Evolutionary conservation across 2,113 vertebrate genomes (phyloP), one percentile per base, ranked within the genome.

Genomic region (Brachypteracias leptosomus): DNA sequence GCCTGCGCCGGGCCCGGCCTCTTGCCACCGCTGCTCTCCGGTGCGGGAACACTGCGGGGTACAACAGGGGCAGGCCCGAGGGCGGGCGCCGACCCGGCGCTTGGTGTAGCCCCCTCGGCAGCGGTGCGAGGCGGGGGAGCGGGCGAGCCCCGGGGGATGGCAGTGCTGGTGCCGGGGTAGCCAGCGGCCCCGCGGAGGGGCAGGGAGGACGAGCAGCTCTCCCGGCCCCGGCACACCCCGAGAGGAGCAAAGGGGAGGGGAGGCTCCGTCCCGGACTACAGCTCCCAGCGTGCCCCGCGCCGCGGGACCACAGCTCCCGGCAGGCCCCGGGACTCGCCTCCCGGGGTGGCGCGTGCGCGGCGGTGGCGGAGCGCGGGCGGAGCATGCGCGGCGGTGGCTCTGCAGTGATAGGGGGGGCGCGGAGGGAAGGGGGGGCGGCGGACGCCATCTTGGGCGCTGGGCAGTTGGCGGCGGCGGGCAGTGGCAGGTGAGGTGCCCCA

Each of bases 391-490:
- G 12, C 80, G 77, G 88, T 52, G 80, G 71, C 65, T 89, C 97
- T 96, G 97, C 97, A 97, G 95, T 96, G 92, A 84, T 93, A 81
- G 91, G 88, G 94, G 95, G 93, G 95, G 96, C 73, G 75, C 81
- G 31, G 92, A 35, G 80, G n/a, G 74, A 87, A 49, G 62, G 83
- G 86, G 95, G 96, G 92, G 70, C 15, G 74, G 85, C 3, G 22
- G 89, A 51, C 94, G 97, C 93, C 97, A 97, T 97, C 88, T 96
- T 97, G 90, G 76, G 71, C 49, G 71, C 90, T 38, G 77, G 84
- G 88, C 83, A 10, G 92, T 3, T 67, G 68, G 73, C 18, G 59
- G 87, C 35, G 13, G 81, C 29, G 63, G 90, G 85, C 16, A 1
- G 78, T 3, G 15, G 70, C 81, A 74, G 93, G 94, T 95, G 89